Evolutionary conservation across 2,797 vertebrate species (phyloP).

Genomic region (Amniataba percoides): DNA sequence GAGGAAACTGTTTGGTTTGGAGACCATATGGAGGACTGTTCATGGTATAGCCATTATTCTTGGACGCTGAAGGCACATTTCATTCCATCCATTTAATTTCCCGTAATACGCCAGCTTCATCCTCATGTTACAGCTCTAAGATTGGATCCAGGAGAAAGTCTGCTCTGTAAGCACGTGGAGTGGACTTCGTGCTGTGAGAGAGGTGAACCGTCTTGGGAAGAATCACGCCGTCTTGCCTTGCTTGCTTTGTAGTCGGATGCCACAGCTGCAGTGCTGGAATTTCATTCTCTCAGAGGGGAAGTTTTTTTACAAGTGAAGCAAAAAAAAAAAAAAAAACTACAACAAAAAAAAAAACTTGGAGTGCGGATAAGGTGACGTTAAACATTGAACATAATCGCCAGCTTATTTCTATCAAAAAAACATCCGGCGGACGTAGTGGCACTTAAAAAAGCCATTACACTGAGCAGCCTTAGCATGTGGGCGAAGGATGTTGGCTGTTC

Average conservation of each 20-base stretch:
- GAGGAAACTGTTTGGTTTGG: conserved; percentile 58
- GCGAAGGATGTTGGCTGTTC: conserved; percentile 18
- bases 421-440: not conserved
- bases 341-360: not conserved
- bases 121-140: conserved; percentile 57
- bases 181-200: conserved; percentile 41
- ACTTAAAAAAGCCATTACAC: not conserved
- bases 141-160: conserved; percentile 52
- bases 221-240: conserved; percentile 32
- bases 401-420: not conserved
- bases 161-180: conserved; percentile 36
- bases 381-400: not conserved
- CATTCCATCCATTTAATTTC: conserved; percentile 62
- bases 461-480: conserved; percentile 18
- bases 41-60: conserved; percentile 41
- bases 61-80: conserved; percentile 47
- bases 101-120: conserved; percentile 29
- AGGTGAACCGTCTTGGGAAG: conserved; percentile 47
- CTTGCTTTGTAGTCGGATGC: conserved; percentile 58
- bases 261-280: conserved; percentile 80
- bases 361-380: conserved; percentile 10
- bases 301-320: conserved; percentile 61
- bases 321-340: conserved; percentile 7
- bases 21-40: conserved; percentile 37
- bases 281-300: conserved; percentile 64